Evolutionary conservation across 2,888 invertebrate genomes (phyloP).

Genomic region (Sarcophaga variegata): DNA sequence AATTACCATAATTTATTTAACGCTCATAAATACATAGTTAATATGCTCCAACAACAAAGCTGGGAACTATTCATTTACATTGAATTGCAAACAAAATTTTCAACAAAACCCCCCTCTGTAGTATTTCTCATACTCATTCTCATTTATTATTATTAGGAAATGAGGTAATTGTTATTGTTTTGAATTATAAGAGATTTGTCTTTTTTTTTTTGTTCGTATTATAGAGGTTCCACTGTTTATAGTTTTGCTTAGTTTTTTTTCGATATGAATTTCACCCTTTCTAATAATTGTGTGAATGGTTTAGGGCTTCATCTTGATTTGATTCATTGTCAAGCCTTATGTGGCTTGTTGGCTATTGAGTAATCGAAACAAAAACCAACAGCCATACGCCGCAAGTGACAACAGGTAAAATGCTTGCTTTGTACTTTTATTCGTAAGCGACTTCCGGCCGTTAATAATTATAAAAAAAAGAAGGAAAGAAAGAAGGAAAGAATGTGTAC

Average conservation of each 20-base stretch:
- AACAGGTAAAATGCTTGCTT: slow-evolving; percentile 18
- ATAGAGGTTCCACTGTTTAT: slow-evolving; percentile 33
- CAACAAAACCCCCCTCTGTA: background rate
- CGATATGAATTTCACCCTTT: slow-evolving; percentile 36
- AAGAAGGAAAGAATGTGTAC: background rate
- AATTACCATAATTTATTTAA: slow-evolving; percentile 57
- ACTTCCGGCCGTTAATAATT: slow-evolving; percentile 38
- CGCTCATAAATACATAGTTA: slow-evolving; percentile 5
- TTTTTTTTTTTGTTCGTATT: background rate
- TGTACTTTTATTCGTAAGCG: slow-evolving; percentile 16
- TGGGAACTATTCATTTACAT: slow-evolving; percentile 28
- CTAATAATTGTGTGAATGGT: slow-evolving; percentile 35
- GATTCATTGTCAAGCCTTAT: background rate
- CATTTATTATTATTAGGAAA: background rate
- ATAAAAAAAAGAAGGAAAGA: background rate
- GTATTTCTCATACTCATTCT: too few relatives aligned
- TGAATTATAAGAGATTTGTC: slow-evolving; percentile 25
- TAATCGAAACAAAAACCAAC: slow-evolving; percentile 1
- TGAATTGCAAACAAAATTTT: slow-evolving; percentile 26
- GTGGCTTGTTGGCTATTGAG: slow-evolving; percentile 24
- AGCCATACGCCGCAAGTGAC: slow-evolving; percentile 1
- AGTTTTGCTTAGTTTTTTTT: background rate
- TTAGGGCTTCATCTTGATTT: slow-evolving; percentile 35
- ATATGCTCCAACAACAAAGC: background rate
- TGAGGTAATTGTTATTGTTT: slow-evolving; percentile 1